Evolutionary conservation across 2,797 vertebrate genomes (phyloP).

Genomic region (Rhynchonycteris naso): DNA sequence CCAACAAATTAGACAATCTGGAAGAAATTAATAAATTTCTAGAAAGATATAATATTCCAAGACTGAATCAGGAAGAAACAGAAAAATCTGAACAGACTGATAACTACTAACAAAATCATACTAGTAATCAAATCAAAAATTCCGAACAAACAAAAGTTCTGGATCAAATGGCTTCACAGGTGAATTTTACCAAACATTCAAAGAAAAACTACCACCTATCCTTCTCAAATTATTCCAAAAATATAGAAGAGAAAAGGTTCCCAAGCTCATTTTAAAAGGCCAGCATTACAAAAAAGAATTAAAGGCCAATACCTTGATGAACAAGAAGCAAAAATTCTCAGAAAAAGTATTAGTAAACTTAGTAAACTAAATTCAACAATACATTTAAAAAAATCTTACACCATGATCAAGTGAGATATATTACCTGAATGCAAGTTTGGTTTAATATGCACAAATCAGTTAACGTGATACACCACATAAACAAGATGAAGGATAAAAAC

Average conservation of each 20-base stretch:
- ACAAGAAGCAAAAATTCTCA: not conserved
- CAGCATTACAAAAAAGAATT: not conserved
- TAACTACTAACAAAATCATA: not conserved
- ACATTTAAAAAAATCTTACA: not conserved
- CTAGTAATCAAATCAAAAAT: not conserved
- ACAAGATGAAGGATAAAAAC: not conserved
- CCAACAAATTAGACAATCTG: not conserved
- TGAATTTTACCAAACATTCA: not conserved
- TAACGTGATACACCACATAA: not conserved
- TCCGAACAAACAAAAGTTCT: not conserved
- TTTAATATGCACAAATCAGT: not conserved
- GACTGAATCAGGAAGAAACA: not conserved
- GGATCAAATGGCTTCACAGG: not conserved
- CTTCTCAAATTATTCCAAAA: not conserved
- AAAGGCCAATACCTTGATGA: not conserved
- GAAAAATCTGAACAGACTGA: not conserved
- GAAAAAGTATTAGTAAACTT: not conserved
- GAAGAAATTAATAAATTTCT: not conserved
- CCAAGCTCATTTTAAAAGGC: not conserved
- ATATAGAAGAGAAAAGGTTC: not conserved
- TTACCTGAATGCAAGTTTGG: not conserved
- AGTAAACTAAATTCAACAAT: not conserved
- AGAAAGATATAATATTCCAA: not conserved
- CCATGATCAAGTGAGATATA: not conserved
- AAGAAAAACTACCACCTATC: not conserved